These are phyloP conservation scores for Platalea minor DNA, from an alignment of 2,797 vertebrate genomes.

Conservation along the genomic window DNA sequence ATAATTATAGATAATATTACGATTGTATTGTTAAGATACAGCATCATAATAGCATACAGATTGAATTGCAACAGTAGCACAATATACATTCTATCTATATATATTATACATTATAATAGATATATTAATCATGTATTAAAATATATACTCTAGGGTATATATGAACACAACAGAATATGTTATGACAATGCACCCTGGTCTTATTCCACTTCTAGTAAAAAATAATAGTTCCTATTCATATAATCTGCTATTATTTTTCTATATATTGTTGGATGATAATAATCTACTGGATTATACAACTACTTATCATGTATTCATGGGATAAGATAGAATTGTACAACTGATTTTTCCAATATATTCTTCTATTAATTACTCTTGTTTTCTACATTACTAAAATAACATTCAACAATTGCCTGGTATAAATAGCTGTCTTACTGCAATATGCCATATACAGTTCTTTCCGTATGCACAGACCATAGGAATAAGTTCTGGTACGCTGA, in stretches of 20 bases:
- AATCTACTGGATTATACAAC: background rate
- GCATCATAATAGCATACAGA: background rate
- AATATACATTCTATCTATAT: background rate
- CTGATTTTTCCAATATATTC: background rate
- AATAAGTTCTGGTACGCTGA: background rate
- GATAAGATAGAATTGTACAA: background rate
- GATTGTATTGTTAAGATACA: background rate
- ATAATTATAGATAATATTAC: background rate
- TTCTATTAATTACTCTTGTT: background rate
- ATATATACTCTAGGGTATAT: background rate
- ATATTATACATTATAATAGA: background rate
- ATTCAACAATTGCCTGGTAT: background rate
- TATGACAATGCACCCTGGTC: background rate
- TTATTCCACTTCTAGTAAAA: background rate
- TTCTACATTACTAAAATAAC: background rate
- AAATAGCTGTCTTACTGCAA: background rate
- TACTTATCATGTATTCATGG: background rate
- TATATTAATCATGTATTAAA: background rate
- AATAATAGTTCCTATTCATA: background rate
- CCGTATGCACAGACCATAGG: accelerated
- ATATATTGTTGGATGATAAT: background rate
- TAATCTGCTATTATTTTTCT: background rate
- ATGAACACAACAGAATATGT: background rate
- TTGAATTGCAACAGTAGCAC: background rate
- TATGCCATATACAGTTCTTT: background rate